Conservation (phyloP, 2,113 vertebrate species). For the Salvelinus sp. region DNA sequence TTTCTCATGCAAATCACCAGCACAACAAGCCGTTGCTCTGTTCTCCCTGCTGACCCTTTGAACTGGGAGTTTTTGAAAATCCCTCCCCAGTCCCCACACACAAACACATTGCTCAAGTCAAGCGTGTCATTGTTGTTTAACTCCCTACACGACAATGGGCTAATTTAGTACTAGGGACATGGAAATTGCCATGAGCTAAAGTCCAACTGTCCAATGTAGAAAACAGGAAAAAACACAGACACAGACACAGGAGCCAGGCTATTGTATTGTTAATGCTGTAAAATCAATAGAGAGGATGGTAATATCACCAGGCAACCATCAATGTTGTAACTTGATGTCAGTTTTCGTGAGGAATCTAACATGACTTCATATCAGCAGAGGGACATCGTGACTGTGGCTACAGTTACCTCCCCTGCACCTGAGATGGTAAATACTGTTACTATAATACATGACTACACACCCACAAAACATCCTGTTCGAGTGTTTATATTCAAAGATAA, state of each 20-base stretch:
- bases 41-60: neutral
- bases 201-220: neutral
- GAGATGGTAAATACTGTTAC: neutral
- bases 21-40: neutral
- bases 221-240: neutral
- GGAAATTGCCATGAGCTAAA: neutral
- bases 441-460: neutral
- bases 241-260: conserved; percentile 1
- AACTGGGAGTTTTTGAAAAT: no score
- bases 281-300: neutral
- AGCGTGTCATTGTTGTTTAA: neutral
- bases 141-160: neutral
- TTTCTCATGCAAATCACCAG: no score
- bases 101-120: neutral
- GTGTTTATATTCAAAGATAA: neutral
- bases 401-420: neutral
- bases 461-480: neutral
- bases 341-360: neutral
- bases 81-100: neutral
- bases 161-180: neutral
- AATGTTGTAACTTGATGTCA: neutral
- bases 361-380: neutral
- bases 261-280: neutral
- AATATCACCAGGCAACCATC: neutral
- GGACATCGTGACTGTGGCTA: neutral